Conservation (phyloP, 2,113 vertebrate species). For the Hydrochoerus hydrochaeris region DNA sequence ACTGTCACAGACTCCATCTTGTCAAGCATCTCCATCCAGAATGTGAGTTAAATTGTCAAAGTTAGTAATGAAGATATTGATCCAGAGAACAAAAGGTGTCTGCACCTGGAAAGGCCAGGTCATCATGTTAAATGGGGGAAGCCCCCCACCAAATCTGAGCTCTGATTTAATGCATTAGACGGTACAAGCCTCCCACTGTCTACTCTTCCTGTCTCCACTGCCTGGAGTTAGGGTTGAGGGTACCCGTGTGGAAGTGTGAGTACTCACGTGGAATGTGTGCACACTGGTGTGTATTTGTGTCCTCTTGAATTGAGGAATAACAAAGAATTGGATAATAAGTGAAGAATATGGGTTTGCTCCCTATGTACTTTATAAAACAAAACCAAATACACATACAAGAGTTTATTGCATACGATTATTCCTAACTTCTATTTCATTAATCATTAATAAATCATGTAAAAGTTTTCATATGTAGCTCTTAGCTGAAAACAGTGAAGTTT, state of each 20-base stretch:
- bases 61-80: fast-evolving
- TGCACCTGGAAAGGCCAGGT: too few species aligned
- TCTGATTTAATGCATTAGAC: fast-evolving
- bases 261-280: neutral
- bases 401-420: neutral
- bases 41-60: neutral
- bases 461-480: neutral
- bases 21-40: neutral
- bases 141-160: fast-evolving
- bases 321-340: too few species aligned
- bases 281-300: too few species aligned
- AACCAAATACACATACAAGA: fast-evolving
- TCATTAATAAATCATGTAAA: neutral
- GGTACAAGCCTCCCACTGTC: fast-evolving
- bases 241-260: neutral
- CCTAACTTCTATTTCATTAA: neutral
- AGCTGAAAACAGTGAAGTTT: neutral
- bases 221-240: too few species aligned
- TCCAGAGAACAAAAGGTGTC: fast-evolving
- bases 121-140: fast-evolving
- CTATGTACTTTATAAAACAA: neutral
- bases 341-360: fast-evolving
- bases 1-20: neutral
- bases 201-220: fast-evolving
- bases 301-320: neutral